Conservation (phyloP, 1,140 invertebrate genomes). For the Galendromus occidentalis region DNA sequence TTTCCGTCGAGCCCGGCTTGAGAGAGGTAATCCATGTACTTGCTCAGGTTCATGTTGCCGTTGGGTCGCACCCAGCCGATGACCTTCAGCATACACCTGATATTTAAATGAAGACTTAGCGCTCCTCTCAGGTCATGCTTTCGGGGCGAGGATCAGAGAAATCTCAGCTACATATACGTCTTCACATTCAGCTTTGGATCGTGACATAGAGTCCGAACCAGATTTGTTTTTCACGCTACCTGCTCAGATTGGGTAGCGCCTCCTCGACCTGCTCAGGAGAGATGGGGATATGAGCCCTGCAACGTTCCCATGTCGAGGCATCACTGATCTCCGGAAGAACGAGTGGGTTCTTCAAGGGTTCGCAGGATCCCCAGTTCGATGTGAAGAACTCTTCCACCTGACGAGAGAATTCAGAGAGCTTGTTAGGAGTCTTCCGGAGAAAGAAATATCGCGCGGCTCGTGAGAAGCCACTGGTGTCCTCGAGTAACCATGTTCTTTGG, state of each 20-base stretch:
- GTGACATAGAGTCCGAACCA: too few species aligned
- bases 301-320: conserved; percentile 1
- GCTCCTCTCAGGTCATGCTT: too few species aligned
- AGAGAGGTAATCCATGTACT: conserved; percentile 9
- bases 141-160: too few species aligned
- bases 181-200: too few species aligned
- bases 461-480: too few species aligned
- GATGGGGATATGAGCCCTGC: background rate
- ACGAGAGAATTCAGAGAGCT: background rate
- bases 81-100: background rate
- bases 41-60: conserved; percentile 1
- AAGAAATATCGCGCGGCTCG: too few species aligned
- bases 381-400: conserved; percentile 7
- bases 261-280: conserved; percentile 4
- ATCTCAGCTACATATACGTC: too few species aligned
- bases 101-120: too few species aligned
- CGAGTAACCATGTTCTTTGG: too few species aligned
- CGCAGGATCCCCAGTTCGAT: conserved; percentile 5
- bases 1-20: conserved; percentile 2
- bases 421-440: too few species aligned
- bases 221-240: too few species aligned
- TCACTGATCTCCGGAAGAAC: conserved; percentile 3
- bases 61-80: conserved; percentile 5
- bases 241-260: background rate
- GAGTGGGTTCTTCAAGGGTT: background rate